Evolutionary conservation across 2,888 invertebrate genomes (phyloP).

Genomic region (Hyles lineata): DNA sequence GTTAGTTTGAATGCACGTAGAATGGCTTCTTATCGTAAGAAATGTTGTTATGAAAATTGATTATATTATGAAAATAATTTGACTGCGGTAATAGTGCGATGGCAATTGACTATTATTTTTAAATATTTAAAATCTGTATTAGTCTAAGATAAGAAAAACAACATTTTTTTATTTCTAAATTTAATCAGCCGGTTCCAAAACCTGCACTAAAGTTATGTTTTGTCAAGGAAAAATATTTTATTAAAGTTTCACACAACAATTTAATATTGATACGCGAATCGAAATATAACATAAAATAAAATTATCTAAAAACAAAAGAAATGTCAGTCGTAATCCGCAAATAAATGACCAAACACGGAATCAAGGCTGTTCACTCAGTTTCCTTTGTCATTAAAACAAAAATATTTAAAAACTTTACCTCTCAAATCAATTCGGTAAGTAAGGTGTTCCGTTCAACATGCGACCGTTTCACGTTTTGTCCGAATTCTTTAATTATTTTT

Average conservation of each 20-base stretch:
- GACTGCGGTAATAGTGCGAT: too few relatives aligned
- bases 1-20: neutral
- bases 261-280: too few relatives aligned
- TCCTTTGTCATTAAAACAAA: conserved; percentile 19
- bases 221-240: too few relatives aligned
- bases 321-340: neutral
- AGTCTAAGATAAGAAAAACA: too few relatives aligned
- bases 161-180: too few relatives aligned
- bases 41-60: neutral
- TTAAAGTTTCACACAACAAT: too few relatives aligned
- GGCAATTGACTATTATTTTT: too few relatives aligned
- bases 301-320: neutral
- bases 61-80: neutral
- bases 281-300: too few relatives aligned
- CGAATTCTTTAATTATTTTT: conserved; percentile 62
- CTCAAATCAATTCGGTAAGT: conserved; percentile 10
- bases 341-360: neutral
- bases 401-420: conserved; percentile 11
- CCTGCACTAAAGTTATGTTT: too few relatives aligned
- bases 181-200: too few relatives aligned
- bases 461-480: conserved; percentile 37
- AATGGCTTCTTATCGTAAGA: neutral
- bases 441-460: conserved; percentile 34
- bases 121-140: too few relatives aligned
- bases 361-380: neutral